These are phyloP conservation scores for Neoaliturus tenellus DNA, from an alignment of 2,888 invertebrate genomes.

Conservation along the genomic window DNA sequence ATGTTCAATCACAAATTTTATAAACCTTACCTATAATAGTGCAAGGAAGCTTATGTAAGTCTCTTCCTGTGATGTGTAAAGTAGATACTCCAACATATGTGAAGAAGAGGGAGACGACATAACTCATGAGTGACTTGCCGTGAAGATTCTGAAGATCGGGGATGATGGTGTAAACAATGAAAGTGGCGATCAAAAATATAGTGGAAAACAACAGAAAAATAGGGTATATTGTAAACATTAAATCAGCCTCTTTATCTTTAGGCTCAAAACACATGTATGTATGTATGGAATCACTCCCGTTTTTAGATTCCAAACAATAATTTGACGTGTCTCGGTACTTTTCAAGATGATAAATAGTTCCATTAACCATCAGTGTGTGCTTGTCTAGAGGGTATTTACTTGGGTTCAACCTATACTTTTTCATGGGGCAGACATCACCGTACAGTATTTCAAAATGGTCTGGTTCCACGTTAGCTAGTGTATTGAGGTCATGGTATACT, in stretches of 20 bases:
- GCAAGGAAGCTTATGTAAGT: not conserved
- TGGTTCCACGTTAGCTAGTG: not conserved
- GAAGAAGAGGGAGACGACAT: not conserved
- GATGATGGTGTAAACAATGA: not conserved
- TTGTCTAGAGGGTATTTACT: not conserved
- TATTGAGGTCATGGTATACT: not conserved
- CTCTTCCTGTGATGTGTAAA: not conserved
- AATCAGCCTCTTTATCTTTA: not conserved
- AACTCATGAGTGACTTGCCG: not conserved
- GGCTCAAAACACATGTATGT: not conserved
- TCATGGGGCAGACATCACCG: not conserved
- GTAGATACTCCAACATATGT: not conserved
- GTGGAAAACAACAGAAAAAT: not conserved
- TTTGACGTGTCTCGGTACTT: not conserved
- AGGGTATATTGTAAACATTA: not conserved
- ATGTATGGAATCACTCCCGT: not conserved
- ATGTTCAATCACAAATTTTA: no score
- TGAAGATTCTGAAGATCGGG: not conserved
- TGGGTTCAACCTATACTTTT: not conserved
- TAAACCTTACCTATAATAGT: not conserved
- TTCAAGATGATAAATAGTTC: not conserved
- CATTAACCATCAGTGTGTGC: not conserved
- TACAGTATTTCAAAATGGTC: not conserved
- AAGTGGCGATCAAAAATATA: not conserved
- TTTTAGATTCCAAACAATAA: not conserved